Evolutionary conservation across 2,888 invertebrate genomes (phyloP).

Genomic region (Conops quadrifasciatus): DNA sequence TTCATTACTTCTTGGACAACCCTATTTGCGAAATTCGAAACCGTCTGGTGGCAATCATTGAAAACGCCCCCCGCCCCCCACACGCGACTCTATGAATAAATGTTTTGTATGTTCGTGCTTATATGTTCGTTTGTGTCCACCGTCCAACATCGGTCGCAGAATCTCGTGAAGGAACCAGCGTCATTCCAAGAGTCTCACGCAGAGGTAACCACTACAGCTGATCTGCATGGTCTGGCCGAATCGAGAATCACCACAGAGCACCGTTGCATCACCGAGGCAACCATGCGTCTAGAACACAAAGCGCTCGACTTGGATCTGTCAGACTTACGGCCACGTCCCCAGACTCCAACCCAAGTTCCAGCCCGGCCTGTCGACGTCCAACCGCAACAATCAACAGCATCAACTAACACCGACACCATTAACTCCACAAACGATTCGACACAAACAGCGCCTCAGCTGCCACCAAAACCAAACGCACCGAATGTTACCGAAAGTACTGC

Average conservation of each 20-base stretch:
- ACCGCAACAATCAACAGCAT: constrained; percentile 42
- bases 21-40: constrained; percentile 22
- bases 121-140: constrained; percentile 32
- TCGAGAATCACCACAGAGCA: constrained; percentile 65
- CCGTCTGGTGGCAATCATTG: constrained; percentile 27
- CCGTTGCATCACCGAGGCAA: constrained; percentile 66
- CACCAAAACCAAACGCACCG: constrained; percentile 53
- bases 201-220: constrained; percentile 55
- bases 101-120: constrained; percentile 41
- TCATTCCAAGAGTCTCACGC: constrained; percentile 59
- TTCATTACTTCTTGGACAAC: constrained; percentile 48
- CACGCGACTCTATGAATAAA: constrained; percentile 16
- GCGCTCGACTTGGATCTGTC: constrained; percentile 60
- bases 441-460: constrained; percentile 56
- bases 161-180: constrained; percentile 54
- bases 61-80: constrained; percentile 11
- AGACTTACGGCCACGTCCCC: constrained; percentile 51
- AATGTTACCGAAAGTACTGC: constrained; percentile 44
- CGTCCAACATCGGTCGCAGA: constrained; percentile 44
- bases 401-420: constrained; percentile 47
- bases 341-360: constrained; percentile 43
- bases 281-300: constrained; percentile 66
- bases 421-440: constrained; percentile 50
- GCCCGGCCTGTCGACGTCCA: no score
- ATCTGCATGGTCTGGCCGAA: constrained; percentile 64